phyloP scores from a whole-genome alignment of 2,888 invertebrate species.

The Hydrotaea diabolus region DNA sequence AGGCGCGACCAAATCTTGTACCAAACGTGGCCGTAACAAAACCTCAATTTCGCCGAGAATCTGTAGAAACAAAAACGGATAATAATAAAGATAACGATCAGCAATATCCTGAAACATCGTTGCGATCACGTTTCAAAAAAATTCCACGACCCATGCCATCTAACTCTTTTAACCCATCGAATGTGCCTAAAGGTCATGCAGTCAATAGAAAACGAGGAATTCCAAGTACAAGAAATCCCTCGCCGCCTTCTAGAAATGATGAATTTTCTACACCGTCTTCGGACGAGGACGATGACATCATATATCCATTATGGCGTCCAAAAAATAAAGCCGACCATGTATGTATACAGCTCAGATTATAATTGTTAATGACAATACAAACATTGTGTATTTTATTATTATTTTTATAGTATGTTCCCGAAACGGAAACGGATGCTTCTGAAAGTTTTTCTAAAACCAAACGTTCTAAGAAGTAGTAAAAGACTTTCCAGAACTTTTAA shows the following conservation, averaged over 20 bases:
- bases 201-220: constrained; percentile 42
- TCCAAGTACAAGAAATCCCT: background rate
- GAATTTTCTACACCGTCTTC: constrained; percentile 35
- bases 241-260: constrained; percentile 39
- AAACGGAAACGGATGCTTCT: constrained; percentile 48
- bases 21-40: constrained; percentile 33
- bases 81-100: constrained; percentile 23
- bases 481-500: background rate
- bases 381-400: constrained; percentile 20
- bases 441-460: constrained; percentile 57
- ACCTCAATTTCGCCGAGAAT: constrained; percentile 23
- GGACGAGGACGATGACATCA: constrained; percentile 39
- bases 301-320: constrained; percentile 45
- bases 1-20: background rate
- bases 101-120: constrained; percentile 12
- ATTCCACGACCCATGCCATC: constrained; percentile 35
- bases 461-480: constrained; percentile 46
- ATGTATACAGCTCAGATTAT: constrained; percentile 17
- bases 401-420: constrained; percentile 51
- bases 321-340: background rate
- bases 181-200: background rate
- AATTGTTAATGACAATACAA: background rate
- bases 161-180: background rate
- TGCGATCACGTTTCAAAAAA: background rate
- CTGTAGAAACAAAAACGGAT: background rate